Evolutionary conservation across 2,113 vertebrate species (phyloP).

Genomic region (Lichenostomus cassidix): DNA sequence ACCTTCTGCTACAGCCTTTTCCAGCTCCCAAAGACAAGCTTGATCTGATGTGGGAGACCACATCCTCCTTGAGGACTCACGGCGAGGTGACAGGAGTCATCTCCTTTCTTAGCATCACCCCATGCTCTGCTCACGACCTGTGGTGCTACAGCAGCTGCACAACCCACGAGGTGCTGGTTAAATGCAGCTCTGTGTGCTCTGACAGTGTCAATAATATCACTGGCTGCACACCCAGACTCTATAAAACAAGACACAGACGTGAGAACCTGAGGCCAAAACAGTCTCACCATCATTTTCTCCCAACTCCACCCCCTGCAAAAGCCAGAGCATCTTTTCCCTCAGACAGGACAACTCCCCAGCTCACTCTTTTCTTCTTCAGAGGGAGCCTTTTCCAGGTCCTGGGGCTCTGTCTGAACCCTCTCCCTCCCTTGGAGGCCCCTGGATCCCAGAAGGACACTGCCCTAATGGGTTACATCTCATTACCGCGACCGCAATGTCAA

Average conservation of each 20-base stretch:
- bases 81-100: not conserved
- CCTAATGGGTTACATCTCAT: slow-evolving; percentile 6
- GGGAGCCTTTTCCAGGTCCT: not conserved
- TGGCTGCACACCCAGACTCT: not conserved
- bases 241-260: not conserved
- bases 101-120: not conserved
- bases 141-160: not conserved
- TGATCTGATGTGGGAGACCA: not conserved
- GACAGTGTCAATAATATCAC: rapidly evolving
- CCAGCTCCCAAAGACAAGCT: not conserved
- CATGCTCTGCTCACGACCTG: rapidly evolving
- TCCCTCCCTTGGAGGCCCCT: not conserved
- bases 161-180: not conserved
- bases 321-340: not conserved
- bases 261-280: not conserved
- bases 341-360: not conserved
- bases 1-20: not conserved
- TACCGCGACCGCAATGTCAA: not conserved
- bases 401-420: not conserved
- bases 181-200: not conserved
- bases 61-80: not conserved
- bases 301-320: not conserved
- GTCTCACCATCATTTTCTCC: not conserved
- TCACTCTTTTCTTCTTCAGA: not conserved
- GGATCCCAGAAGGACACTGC: not conserved